A percentile compares a stretch with the other conserved stretches of the same genome.
Conservation (phyloP, 64 coral and sea anemone species). For the Pocillopora damicornis region DNA sequence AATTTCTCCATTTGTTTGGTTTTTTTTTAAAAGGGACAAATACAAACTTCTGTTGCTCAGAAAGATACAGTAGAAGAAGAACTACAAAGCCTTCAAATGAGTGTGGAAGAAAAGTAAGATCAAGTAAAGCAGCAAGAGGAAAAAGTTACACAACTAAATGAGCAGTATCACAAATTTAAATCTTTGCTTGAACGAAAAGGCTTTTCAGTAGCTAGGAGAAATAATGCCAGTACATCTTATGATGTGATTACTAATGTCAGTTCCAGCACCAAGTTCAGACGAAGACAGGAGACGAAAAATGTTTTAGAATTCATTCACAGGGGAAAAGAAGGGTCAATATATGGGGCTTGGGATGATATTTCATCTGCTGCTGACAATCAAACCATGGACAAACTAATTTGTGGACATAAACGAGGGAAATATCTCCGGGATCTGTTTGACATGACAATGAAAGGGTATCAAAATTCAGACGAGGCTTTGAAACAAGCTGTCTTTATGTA, state of each 20-base stretch:
- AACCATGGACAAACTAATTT: neutral
- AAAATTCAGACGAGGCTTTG: constrained; percentile 23
- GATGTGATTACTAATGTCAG: neutral
- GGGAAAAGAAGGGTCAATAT: constrained; percentile 17
- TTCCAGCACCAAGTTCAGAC: neutral
- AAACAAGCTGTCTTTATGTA: neutral
- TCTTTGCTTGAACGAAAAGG: neutral
- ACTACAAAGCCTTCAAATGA: neutral
- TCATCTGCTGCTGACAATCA: constrained; percentile 12
- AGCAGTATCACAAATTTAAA: neutral
- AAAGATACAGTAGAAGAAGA: neutral
- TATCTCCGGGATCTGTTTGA: neutral
- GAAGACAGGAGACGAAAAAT: constrained; percentile 5
- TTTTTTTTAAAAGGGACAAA: neutral
- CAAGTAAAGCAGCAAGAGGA: constrained; percentile 26
- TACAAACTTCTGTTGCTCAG: neutral
- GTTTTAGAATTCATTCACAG: constrained; percentile 14
- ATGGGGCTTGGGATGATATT: constrained; percentile 8
- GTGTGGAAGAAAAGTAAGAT: neutral
- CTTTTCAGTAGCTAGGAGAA: neutral
- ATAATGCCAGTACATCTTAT: neutral
- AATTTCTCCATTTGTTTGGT: neutral
- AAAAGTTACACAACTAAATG: neutral
- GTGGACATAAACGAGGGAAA: neutral
- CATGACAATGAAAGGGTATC: neutral